phyloP scores from a whole-genome alignment of 2,797 vertebrate species.

The Enteromius mattozi region DNA sequence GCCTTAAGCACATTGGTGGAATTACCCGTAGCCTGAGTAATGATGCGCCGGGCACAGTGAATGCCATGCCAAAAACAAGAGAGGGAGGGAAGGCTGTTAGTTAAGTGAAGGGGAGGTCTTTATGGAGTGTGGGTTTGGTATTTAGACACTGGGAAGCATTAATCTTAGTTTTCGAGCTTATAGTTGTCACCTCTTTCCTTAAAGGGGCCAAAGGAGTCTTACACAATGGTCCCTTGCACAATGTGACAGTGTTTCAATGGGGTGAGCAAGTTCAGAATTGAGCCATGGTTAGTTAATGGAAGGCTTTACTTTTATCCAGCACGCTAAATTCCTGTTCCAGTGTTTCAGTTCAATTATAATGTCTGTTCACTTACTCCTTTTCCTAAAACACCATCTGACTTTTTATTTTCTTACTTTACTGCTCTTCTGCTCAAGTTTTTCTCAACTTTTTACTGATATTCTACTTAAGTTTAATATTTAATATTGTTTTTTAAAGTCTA shows the following conservation, averaged over 20 bases:
- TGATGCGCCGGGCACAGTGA: conserved; percentile 34
- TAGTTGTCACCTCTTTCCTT: conserved; percentile 74
- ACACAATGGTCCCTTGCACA: conserved; percentile 55
- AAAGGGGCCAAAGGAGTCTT: conserved; percentile 41
- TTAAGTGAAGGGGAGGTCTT: conserved; percentile 82
- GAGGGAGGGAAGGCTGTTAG: conserved; percentile 48
- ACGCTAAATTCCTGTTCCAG: conserved; percentile 22
- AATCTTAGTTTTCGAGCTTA: conserved; percentile 82
- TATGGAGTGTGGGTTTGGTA: conserved; percentile 74
- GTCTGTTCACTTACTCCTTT: background rate
- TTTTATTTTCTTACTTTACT: conserved; percentile 37
- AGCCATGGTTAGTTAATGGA: conserved; percentile 32
- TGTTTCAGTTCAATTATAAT: conserved; percentile 21
- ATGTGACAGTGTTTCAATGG: conserved; percentile 55
- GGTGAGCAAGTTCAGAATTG: conserved; percentile 52
- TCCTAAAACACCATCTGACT: conserved; percentile 5
- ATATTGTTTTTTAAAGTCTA: background rate
- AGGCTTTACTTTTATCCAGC: conserved; percentile 28
- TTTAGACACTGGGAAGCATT: conserved; percentile 76
- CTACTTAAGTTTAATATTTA: background rate
- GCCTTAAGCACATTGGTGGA: conserved; percentile 38
- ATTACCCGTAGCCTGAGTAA: conserved; percentile 42
- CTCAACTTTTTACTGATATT: background rate
- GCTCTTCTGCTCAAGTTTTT: background rate
- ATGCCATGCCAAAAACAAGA: conserved; percentile 52